phyloP scores from a whole-genome alignment of 2,888 invertebrate genomes.

The Panopea generosa region DNA sequence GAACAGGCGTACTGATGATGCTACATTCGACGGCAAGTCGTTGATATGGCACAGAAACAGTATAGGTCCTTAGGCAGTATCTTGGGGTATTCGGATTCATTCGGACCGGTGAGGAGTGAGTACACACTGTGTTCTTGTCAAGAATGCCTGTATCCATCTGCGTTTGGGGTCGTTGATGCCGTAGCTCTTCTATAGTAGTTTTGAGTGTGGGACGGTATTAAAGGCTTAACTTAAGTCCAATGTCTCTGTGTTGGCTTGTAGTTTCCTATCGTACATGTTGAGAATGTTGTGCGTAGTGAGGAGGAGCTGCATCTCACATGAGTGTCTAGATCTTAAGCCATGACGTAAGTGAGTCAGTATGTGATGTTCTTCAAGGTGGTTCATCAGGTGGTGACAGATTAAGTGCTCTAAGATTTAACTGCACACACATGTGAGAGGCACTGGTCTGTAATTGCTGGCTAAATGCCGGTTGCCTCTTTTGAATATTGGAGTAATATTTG shows the following conservation, averaged over 20 bases:
- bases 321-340: conserved; percentile 15
- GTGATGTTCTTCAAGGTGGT: too few relatives aligned
- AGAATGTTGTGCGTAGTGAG: conserved; percentile 13
- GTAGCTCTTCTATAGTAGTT: conserved; percentile 13
- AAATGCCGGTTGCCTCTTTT: too few relatives aligned
- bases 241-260: conserved; percentile 7
- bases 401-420: too few relatives aligned
- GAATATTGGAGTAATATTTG: too few relatives aligned
- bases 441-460: too few relatives aligned
- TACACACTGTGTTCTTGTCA: too few relatives aligned
- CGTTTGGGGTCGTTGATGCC: neutral
- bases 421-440: too few relatives aligned
- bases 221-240: conserved; percentile 24
- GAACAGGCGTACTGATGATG: conserved; percentile 8
- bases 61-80: too few relatives aligned
- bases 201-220: conserved; percentile 13
- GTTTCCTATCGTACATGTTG: conserved; percentile 5
- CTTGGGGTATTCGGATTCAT: too few relatives aligned
- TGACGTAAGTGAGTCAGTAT: conserved; percentile 16
- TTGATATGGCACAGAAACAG: conserved; percentile 4
- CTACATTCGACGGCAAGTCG: conserved; percentile 4
- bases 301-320: conserved; percentile 17
- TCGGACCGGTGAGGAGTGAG: too few relatives aligned
- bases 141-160: too few relatives aligned
- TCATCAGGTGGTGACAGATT: too few relatives aligned